Conservation (phyloP, 2,888 invertebrate species). For the Nephrotoma flavescens region DNA sequence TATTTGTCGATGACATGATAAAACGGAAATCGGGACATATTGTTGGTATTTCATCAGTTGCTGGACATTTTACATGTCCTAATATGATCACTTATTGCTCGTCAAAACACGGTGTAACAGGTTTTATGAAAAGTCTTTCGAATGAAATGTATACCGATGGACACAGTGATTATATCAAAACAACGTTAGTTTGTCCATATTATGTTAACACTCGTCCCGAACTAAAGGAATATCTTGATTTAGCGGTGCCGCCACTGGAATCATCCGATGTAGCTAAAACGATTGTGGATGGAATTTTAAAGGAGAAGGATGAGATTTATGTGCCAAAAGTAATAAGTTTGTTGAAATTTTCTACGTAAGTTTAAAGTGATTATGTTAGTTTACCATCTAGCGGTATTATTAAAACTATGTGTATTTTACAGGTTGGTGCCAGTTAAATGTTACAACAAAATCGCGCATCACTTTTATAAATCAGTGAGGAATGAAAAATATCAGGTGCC, state of each 20-base stretch:
- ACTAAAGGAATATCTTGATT: conserved; percentile 3
- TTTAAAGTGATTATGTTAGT: not conserved
- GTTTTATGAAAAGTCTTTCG: conserved; percentile 4
- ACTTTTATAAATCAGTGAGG: no score
- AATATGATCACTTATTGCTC: not conserved
- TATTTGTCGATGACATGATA: conserved; percentile 7
- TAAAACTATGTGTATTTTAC: no score
- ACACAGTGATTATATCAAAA: conserved; percentile 3
- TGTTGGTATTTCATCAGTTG: conserved; percentile 6
- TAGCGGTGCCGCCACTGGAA: not conserved
- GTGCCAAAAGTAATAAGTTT: not conserved
- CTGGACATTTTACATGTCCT: not conserved
- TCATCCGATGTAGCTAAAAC: not conserved
- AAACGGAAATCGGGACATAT: conserved; percentile 3
- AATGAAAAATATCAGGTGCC: no score
- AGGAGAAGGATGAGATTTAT: not conserved
- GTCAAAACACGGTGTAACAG: conserved; percentile 5
- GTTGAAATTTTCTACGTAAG: not conserved
- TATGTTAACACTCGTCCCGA: conserved; percentile 3
- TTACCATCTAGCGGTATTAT: no score
- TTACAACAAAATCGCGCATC: no score
- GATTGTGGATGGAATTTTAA: not conserved
- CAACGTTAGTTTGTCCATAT: conserved; percentile 8
- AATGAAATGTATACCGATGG: conserved; percentile 2
- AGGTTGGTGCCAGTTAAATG: no score